Conservation (phyloP, 2,888 invertebrate genomes). For the Sarcophaga rosellei region DNA sequence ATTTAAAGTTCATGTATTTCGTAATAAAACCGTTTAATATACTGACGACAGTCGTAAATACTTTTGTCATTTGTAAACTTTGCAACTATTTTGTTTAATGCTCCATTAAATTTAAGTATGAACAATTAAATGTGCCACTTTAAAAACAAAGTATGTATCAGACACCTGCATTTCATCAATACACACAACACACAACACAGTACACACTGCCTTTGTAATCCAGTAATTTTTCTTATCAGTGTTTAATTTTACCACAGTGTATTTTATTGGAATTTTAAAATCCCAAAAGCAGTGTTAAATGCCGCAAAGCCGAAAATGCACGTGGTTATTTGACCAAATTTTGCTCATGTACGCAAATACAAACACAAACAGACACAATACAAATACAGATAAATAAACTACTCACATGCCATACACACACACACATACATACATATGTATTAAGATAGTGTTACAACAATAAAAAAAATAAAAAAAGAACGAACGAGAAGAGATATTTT, state of each 20-base stretch:
- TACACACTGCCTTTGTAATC: neutral
- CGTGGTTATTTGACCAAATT: slow-evolving; percentile 69
- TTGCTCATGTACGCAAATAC: slow-evolving; percentile 30
- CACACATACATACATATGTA: slow-evolving; percentile 15
- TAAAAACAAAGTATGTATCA: neutral
- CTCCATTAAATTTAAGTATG: slow-evolving; percentile 21
- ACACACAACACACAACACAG: too few species aligned
- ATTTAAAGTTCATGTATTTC: too few species aligned
- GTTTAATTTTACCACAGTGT: slow-evolving; percentile 58
- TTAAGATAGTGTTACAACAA: neutral
- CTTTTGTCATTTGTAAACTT: too few species aligned
- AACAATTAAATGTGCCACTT: neutral
- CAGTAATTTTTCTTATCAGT: neutral
- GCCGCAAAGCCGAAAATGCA: slow-evolving; percentile 70
- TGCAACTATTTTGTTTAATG: neutral
- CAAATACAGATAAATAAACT: neutral
- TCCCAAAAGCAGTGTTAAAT: slow-evolving; percentile 66
- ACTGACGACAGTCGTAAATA: too few species aligned
- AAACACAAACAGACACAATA: neutral
- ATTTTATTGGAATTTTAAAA: slow-evolving; percentile 56
- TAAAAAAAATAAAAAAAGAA: neutral
- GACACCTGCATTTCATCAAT: neutral
- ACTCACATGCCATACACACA: neutral
- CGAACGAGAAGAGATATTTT: slow-evolving; percentile 39
- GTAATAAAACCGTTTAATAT: too few species aligned